These are phyloP conservation scores for Saimiri boliviensis DNA, from an alignment of 2,113 vertebrate species.

Conservation along the genomic window DNA sequence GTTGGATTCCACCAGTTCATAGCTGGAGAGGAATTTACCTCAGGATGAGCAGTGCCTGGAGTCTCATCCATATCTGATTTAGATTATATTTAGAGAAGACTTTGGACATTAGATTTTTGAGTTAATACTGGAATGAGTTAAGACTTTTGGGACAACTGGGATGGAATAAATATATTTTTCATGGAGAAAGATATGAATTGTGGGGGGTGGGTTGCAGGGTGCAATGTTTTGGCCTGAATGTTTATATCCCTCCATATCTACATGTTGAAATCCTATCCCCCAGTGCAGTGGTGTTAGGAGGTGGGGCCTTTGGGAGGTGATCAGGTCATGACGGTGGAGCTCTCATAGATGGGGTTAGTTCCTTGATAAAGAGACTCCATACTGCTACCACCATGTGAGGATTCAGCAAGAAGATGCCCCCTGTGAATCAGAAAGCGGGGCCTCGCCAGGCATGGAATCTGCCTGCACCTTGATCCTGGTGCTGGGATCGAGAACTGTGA, in stretches of 20 bases:
- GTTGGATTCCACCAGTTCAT: not conserved
- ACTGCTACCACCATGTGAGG: rapidly evolving
- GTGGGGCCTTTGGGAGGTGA: no score
- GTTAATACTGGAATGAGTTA: not conserved
- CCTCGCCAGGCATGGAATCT: no score
- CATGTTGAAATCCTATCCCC: not conserved
- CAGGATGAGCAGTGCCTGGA: not conserved
- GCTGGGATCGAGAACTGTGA: not conserved
- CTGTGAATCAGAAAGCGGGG: not conserved
- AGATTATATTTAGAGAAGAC: not conserved
- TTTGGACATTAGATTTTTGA: not conserved
- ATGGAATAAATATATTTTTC: not conserved
- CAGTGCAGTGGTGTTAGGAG: not conserved
- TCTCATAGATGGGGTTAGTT: rapidly evolving
- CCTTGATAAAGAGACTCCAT: not conserved
- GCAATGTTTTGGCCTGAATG: not conserved
- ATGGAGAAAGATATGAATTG: not conserved
- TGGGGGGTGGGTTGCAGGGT: not conserved
- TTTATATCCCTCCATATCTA: no score
- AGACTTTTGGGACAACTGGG: not conserved
- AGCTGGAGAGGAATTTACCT: not conserved
- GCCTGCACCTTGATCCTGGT: not conserved
- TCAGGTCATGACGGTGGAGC: no score
- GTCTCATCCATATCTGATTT: not conserved
- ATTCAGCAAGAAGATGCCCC: rapidly evolving